These are phyloP conservation scores for Cariama cristata DNA, from an alignment of 2,113 vertebrate genomes.

Conservation along the genomic window DNA sequence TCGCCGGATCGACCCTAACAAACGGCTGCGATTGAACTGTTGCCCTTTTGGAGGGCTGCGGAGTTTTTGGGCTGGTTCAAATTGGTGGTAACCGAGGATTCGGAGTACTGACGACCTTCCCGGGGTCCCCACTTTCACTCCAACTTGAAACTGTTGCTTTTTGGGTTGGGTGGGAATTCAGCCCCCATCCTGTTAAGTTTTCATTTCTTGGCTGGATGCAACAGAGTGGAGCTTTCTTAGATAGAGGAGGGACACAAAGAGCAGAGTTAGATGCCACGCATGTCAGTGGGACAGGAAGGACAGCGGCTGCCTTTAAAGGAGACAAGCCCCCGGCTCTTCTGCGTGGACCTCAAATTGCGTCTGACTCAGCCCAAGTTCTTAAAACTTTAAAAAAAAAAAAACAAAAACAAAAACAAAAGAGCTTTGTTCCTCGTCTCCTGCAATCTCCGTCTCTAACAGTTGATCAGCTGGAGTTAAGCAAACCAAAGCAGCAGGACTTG, in stretches of 20 bases:
- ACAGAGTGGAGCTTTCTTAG: not conserved
- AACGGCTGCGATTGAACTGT: not conserved
- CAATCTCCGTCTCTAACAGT: not conserved
- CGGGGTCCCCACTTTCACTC: not conserved
- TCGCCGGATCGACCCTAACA: not conserved
- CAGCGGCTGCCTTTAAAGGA: conserved; percentile 63
- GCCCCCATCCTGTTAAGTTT: not conserved
- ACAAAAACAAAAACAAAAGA: not conserved
- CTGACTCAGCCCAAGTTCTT: not conserved
- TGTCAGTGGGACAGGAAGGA: not conserved
- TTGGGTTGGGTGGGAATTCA: not conserved
- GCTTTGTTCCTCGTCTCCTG: not conserved
- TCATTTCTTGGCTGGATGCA: not conserved
- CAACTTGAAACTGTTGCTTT: not conserved
- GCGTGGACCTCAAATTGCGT: not conserved
- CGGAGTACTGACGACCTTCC: not conserved
- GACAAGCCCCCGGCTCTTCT: not conserved
- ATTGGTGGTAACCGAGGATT: not conserved
- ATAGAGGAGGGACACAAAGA: not conserved
- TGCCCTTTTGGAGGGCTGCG: not conserved
- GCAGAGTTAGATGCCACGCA: not conserved
- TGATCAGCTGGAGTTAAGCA: not conserved
- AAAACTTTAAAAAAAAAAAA: not conserved
- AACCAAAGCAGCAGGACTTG: not conserved
- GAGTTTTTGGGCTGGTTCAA: not conserved